phyloP scores from a whole-genome alignment of 2,797 vertebrate species.

The Ambastaia sidthimunki region DNA sequence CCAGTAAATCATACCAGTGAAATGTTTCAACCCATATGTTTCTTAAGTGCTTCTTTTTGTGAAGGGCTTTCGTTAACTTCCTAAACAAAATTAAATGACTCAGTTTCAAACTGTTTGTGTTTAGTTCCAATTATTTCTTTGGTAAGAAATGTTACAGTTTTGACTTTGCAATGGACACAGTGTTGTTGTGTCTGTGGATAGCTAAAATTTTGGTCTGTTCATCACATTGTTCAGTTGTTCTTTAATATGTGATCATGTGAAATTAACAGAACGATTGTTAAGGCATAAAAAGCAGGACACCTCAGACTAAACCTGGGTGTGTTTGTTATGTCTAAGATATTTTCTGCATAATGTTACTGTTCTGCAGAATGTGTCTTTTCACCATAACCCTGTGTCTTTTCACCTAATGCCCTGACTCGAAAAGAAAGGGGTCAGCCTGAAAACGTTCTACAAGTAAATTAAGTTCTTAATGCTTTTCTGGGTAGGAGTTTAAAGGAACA shows the following conservation, averaged over 20 bases:
- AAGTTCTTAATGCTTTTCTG: conserved; percentile 23
- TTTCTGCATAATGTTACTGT: no score
- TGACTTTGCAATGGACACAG: no score
- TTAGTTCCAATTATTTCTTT: not conserved
- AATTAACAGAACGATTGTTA: not conserved
- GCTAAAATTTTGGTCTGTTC: not conserved
- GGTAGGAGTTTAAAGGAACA: conserved; percentile 53
- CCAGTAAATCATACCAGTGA: no score
- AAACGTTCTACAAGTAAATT: conserved; percentile 60
- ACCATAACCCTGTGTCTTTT: conserved; percentile 61
- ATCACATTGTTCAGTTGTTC: no score
- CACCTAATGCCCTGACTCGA: conserved; percentile 73
- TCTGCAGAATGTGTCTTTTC: conserved; percentile 47
- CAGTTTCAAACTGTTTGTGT: no score
- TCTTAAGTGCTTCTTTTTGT: no score
- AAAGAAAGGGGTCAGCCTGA: conserved; percentile 43
- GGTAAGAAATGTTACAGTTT: not conserved
- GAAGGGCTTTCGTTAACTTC: no score
- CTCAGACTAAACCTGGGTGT: not conserved
- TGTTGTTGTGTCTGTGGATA: no score
- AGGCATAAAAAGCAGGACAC: not conserved
- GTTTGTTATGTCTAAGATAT: conserved; percentile 24
- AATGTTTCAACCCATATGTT: no score
- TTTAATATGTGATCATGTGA: not conserved
- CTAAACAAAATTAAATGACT: no score